Base-by-base conservation (phyloP, 2,113 vertebrate genomes). In the Acanthisitta chloris region DNA sequence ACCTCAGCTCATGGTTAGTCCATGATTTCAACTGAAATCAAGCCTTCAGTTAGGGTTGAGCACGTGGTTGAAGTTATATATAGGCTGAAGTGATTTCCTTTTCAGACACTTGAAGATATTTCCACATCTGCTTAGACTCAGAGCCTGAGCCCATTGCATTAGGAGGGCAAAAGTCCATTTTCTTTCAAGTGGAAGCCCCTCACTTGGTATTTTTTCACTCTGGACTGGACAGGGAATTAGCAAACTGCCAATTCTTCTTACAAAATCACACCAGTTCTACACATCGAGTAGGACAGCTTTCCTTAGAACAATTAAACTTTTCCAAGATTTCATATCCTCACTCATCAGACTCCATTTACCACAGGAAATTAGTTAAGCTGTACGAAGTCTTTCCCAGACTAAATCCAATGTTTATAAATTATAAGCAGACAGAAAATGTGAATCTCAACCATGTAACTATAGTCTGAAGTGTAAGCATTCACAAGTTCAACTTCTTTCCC, bases 271-370 rank as follows among this genome's bases (percentile, higher is more conserved):
- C 52, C 1, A 2, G 16, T 83, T 55, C 55, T 55, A 64, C 80
- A 40, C 79, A 86, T 67, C 54, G 55, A 92, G 43, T 3, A 3
- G 48, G 67, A 90, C n/a, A 86, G 46, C 31, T 71, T 93, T 86
- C 49, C 43, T 69, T 46, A 67, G 54, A 77, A 85, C 67, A 31
- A 92, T 71, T 78, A 78, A 89, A 83, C 62, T 95, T 96, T 92
- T 87, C 92, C 88, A 93, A 52, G 70, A 81, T 92, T 87, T 95
- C 90, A 95, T 94, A 89, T 86, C 79, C 73, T 94, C 89, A 74
- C 66, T 86, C 93, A 78, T 89, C 80, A 92, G 82, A 86, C 84
- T 34, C 16, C 25, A 55, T 90, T 95, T 92, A 79, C 78, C 15
- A 8, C 79, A 94, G 81, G 62, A 96, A 94, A 95, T 82, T 72